Evolutionary conservation across 2,797 vertebrate genomes (phyloP).

Genomic region (Chaetodon trifasciatus): DNA sequence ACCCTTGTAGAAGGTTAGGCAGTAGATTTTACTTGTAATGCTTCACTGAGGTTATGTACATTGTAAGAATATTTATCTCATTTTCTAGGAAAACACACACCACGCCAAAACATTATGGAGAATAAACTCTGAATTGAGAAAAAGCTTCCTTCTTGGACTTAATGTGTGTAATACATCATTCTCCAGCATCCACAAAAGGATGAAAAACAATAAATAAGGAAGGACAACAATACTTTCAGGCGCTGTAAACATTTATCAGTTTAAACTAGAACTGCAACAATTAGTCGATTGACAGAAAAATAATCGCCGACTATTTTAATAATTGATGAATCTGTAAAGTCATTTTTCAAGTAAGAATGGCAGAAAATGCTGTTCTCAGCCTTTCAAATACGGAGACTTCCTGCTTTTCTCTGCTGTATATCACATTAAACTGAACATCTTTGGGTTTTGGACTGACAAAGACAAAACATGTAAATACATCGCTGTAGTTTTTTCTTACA

Average conservation of each 20-base stretch:
- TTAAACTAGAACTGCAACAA: no score
- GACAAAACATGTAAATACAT: no score
- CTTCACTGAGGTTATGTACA: neutral
- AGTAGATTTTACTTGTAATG: conserved; percentile 3
- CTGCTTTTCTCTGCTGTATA: no score
- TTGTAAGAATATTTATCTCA: neutral
- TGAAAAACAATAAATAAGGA: neutral
- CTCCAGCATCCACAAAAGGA: neutral
- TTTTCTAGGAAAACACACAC: neutral
- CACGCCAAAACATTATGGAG: neutral
- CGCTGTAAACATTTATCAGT: neutral
- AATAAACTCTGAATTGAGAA: neutral
- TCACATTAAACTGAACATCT: no score
- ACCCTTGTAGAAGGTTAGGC: neutral
- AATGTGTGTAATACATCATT: neutral
- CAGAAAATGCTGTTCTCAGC: no score
- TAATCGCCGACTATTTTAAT: no score
- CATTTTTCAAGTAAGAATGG: no score
- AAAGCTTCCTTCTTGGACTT: neutral
- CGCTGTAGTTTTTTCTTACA: no score
- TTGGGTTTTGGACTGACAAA: no score
- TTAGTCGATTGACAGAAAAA: no score
- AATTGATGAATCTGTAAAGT: no score
- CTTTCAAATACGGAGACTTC: no score
- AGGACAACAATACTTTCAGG: conserved; percentile 4